phyloP scores from a whole-genome alignment of 2,797 vertebrate genomes.

The Cryptoblepharus egeriae region DNA sequence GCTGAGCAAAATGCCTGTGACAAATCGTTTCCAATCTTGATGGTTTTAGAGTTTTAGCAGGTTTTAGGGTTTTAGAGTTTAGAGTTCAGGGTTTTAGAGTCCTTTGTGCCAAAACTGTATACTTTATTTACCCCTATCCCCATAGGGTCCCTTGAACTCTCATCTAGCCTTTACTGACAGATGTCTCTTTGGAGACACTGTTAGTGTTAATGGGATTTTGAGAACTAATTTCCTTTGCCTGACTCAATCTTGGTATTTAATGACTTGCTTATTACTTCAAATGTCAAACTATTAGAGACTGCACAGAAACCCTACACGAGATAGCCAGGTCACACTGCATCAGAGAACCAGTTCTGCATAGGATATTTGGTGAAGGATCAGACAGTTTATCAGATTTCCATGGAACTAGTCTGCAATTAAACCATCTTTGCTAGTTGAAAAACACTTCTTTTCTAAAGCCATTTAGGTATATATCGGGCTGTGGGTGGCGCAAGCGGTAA shows the following conservation, averaged over 20 bases:
- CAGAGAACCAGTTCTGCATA: background rate
- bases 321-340: background rate
- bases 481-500: too few relatives aligned
- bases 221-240: slow-evolving; percentile 23
- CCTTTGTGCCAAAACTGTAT: background rate
- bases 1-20: background rate
- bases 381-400: background rate
- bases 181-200: background rate
- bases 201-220: slow-evolving; percentile 15
- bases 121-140: background rate
- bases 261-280: slow-evolving; percentile 22
- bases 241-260: slow-evolving; percentile 2
- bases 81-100: too few relatives aligned
- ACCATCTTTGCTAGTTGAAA: background rate
- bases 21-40: background rate
- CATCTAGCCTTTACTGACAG: background rate
- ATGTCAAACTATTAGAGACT: slow-evolving; percentile 13
- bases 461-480: background rate
- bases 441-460: background rate
- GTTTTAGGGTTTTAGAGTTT: too few relatives aligned
- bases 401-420: background rate
- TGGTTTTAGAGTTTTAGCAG: too few relatives aligned
- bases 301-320: background rate
- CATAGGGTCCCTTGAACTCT: background rate
- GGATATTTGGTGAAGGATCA: background rate